phyloP scores from a whole-genome alignment of 2,888 invertebrate species.

The Gerosis bhagava region DNA sequence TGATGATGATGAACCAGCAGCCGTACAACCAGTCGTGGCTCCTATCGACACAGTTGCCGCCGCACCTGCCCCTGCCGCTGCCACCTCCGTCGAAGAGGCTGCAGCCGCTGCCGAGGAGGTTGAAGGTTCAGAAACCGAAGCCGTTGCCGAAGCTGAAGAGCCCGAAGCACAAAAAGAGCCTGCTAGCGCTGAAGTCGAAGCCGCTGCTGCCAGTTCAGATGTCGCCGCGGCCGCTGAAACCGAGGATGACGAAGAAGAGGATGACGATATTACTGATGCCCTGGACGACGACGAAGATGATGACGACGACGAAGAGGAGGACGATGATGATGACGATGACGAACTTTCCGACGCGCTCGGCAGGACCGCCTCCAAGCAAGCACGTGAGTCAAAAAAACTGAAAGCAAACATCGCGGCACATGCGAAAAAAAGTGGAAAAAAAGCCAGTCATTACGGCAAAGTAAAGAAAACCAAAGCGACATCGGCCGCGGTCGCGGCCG shows the following conservation, averaged over 20 bases:
- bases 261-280: slow-evolving; percentile 79
- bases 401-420: slow-evolving; percentile 67
- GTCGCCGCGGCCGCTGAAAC: slow-evolving; percentile 63
- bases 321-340: slow-evolving; percentile 85
- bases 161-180: slow-evolving; percentile 69
- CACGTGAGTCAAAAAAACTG: slow-evolving; percentile 94
- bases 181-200: slow-evolving; percentile 61
- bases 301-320: slow-evolving; percentile 86
- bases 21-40: slow-evolving; percentile 73
- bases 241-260: slow-evolving; percentile 83
- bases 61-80: slow-evolving; percentile 51
- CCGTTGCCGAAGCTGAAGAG: slow-evolving; percentile 66
- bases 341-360: slow-evolving; percentile 85
- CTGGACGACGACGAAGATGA: slow-evolving; percentile 85
- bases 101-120: slow-evolving; percentile 52
- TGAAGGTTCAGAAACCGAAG: slow-evolving; percentile 66
- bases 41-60: slow-evolving; percentile 65
- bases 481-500: slow-evolving; percentile 66
- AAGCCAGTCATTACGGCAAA: slow-evolving; percentile 74
- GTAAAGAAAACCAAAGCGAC: slow-evolving; percentile 80
- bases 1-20: slow-evolving; percentile 81
- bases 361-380: slow-evolving; percentile 73
- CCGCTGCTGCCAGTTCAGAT: slow-evolving; percentile 49
- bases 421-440: slow-evolving; percentile 76
- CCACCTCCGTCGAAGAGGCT: slow-evolving; percentile 54